These are phyloP conservation scores for Apostichopus californicus DNA, from an alignment of 35 echinoderm and acorn worm species.

Conservation along the genomic window DNA sequence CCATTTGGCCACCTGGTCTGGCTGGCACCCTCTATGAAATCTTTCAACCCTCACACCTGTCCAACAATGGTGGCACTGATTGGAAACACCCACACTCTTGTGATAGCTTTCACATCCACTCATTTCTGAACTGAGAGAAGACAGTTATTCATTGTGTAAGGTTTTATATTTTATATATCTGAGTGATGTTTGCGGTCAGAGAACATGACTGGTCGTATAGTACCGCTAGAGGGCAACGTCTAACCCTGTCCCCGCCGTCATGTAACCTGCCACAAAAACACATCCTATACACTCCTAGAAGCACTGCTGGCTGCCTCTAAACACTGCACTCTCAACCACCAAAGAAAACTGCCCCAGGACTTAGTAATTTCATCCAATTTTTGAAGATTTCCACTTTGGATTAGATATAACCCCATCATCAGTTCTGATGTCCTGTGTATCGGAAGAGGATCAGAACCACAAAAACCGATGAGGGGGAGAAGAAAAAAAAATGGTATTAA, in stretches of 20 bases:
- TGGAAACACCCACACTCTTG: neutral
- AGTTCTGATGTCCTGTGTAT: neutral
- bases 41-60: neutral
- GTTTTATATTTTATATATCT: neutral
- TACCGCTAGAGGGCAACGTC: neutral
- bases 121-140: neutral
- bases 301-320: too few relatives aligned
- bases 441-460: neutral
- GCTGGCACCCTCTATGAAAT: neutral
- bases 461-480: neutral
- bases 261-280: constrained; percentile 21
- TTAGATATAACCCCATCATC: neutral
- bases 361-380: constrained; percentile 20
- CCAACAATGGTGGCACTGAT: neutral
- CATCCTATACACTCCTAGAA: neutral
- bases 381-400: constrained; percentile 24
- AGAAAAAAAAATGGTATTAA: neutral
- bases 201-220: neutral
- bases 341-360: constrained; percentile 28
- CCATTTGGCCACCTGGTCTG: neutral
- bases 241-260: neutral
- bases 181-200: constrained; percentile 34
- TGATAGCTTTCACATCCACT: neutral
- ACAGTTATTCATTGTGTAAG: constrained; percentile 1
- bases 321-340: neutral